Evolutionary conservation across 1,140 invertebrate species (phyloP), one percentile per base, ranked within the genome.

Genomic region (Drosophila subobscura): DNA sequence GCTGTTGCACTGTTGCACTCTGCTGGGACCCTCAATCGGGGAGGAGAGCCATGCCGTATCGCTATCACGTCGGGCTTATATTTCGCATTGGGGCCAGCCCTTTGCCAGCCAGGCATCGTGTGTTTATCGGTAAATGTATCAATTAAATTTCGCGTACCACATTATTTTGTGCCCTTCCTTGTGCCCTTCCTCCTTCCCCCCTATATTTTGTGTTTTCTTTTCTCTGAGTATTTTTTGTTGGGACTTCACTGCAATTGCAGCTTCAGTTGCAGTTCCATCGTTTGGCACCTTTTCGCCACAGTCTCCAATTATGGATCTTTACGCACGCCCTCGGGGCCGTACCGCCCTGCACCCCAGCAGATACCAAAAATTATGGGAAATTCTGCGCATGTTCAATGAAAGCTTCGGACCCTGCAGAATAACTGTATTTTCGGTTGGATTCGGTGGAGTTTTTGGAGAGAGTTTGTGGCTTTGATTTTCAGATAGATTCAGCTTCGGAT

Each of bases 101-200:
- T 74, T 73, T 72, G 53, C 56, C 12, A 22, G 55, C 47, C 67
- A 64, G 63, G 8, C 33, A 37, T 10, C 81, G 80, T 88, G 63
- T 89, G 75, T 88, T 88, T 88, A 88, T 88, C 83, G 84, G 60
- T 89, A 88, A 89, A 88, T 88, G 83, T 88, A 88, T 88, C 84
- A 88, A 89, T 88, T 88, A 88, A 88, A 88, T 89, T 83, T 88
- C 83, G 72, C 83, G 83, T 65, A 89, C 61, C 84, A 79, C 66
- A 65, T 88, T 86, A 86, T 86, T 86, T 83, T 50, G 42, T 37
- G 33, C 33, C 33, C 33, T 37, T 37, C 33, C 33, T 37, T 37
- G 33, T 37, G 33, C 10, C 29, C 8, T 33, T 0, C 29, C 29
- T 33, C 8, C 52, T 51, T 55, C 40, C 41, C 47, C 40, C 10